Evolutionary conservation across 2,113 vertebrate species (phyloP).

Genomic region (Trichomycterus rosablanca): DNA sequence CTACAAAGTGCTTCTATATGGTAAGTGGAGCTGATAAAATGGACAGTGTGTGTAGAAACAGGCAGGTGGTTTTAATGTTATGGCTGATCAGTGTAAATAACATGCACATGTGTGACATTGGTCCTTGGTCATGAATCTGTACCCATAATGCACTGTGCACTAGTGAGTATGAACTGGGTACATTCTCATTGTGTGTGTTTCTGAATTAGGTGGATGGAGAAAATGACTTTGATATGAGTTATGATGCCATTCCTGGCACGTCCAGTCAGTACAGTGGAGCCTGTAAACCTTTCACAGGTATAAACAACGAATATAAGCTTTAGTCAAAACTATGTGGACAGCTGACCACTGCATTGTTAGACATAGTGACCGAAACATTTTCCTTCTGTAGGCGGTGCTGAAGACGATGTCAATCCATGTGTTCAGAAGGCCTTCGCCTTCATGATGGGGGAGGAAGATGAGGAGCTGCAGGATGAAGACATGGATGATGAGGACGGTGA

Average conservation of each 20-base stretch:
- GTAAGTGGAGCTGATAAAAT: too few species aligned
- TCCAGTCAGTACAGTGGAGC: conserved; percentile 8
- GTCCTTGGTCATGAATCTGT: too few species aligned
- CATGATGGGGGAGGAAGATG: conserved; percentile 80
- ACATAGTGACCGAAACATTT: not conserved
- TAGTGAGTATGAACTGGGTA: too few species aligned
- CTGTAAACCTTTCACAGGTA: conserved; percentile 31
- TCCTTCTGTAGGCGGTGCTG: conserved; percentile 45
- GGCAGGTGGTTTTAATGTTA: too few species aligned
- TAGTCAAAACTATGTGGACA: too few species aligned
- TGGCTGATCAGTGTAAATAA: too few species aligned
- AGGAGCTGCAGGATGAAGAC: conserved; percentile 54
- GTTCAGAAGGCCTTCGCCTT: conserved; percentile 92
- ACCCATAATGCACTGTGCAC: too few species aligned
- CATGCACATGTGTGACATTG: too few species aligned
- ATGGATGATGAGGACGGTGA: conserved; percentile 69
- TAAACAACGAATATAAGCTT: not conserved
- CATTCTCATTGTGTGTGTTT: too few species aligned
- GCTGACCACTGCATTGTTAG: too few species aligned
- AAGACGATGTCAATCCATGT: conserved; percentile 86
- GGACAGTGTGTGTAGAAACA: too few species aligned
- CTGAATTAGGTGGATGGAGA: conserved; percentile 24
- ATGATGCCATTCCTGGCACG: conserved; percentile 39
- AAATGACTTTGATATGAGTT: conserved; percentile 27
- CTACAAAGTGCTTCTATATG: too few species aligned